Percentiles rank a stretch among this genome's conserved stretches.
phyloP scores from a whole-genome alignment of 2,888 invertebrate genomes.

The Drymonia ruficornis region DNA sequence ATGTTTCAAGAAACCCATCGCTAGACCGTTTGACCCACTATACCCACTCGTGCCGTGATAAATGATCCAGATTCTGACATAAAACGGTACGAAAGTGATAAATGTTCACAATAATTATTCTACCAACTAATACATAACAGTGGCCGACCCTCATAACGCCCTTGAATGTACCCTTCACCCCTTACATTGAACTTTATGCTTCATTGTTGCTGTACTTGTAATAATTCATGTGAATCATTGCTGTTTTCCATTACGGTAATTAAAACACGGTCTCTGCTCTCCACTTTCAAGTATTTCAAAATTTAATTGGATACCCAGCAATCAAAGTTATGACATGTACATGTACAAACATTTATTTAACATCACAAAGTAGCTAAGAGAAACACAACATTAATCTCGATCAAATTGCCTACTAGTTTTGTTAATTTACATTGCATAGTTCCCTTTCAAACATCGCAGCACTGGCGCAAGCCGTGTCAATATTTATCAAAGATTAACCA shows the following conservation, averaged over 20 bases:
- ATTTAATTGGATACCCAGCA: too few species aligned
- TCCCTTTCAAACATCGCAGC: background rate
- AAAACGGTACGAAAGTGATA: slow-evolving; percentile 58
- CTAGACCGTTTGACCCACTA: slow-evolving; percentile 37
- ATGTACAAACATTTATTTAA: too few species aligned
- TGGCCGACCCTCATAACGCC: slow-evolving; percentile 19
- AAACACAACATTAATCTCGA: too few species aligned
- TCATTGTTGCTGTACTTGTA: background rate
- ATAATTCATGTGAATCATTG: background rate
- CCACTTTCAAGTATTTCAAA: too few species aligned
- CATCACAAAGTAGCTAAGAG: too few species aligned
- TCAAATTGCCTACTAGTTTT: background rate
- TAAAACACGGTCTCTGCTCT: too few species aligned
- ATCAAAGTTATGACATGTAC: too few species aligned
- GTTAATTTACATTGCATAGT: background rate
- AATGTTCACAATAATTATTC: slow-evolving; percentile 55
- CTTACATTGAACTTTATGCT: slow-evolving; percentile 15
- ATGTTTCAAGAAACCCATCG: slow-evolving; percentile 20
- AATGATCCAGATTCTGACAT: slow-evolving; percentile 54
- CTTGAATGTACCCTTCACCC: slow-evolving; percentile 14
- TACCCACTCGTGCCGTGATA: slow-evolving; percentile 51
- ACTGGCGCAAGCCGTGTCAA: slow-evolving; percentile 17
- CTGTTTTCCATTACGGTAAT: background rate
- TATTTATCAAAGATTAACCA: slow-evolving; percentile 39
- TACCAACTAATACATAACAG: slow-evolving; percentile 38